Percentiles rank a stretch among this genome's conserved stretches.
Conservation (phyloP, 2,797 vertebrate species). For the Coracias cyanogaster region DNA sequence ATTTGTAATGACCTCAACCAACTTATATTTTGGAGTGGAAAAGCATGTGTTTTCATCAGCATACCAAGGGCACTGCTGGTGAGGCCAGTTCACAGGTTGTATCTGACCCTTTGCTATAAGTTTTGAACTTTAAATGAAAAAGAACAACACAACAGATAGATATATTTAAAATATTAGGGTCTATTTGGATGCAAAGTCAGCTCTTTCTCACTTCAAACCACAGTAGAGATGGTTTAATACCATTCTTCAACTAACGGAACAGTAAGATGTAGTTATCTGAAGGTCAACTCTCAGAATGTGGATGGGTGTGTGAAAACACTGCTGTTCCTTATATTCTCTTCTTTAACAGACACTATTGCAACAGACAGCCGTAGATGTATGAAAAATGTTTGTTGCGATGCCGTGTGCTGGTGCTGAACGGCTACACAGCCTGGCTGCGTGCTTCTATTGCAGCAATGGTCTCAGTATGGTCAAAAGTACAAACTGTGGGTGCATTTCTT, state of each 20-base stretch:
- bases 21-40: background rate
- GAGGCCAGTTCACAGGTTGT: background rate
- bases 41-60: background rate
- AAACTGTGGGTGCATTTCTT: background rate
- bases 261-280: background rate
- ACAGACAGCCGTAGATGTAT: background rate
- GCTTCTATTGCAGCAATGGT: background rate
- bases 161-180: background rate
- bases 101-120: background rate
- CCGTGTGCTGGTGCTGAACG: accelerated
- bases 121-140: background rate
- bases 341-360: background rate
- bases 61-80: background rate
- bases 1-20: background rate
- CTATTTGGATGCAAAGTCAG: background rate
- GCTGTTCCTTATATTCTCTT: background rate
- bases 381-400: background rate
- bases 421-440: background rate
- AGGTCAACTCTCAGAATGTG: background rate
- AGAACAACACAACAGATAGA: background rate
- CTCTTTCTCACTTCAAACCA: background rate
- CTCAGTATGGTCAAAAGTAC: background rate
- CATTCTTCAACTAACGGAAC: background rate
- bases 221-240: background rate
- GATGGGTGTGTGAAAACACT: background rate